Evolutionary conservation across 2,797 vertebrate species (phyloP).

Genomic region (Xerus rutilus): DNA sequence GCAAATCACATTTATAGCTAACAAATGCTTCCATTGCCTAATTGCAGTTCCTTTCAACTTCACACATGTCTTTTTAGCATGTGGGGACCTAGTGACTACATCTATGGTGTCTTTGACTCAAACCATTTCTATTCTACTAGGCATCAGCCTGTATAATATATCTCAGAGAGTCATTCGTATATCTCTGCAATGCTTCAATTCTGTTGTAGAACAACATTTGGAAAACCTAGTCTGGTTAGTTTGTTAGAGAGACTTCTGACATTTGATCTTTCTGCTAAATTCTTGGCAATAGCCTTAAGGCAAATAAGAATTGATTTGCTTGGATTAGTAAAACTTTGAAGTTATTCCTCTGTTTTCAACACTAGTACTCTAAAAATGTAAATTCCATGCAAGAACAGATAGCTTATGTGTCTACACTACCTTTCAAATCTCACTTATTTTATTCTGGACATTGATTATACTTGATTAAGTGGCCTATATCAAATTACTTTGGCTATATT

Average conservation of each 20-base stretch:
- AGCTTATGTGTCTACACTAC: neutral
- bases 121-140: neutral
- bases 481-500: neutral
- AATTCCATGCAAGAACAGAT: neutral
- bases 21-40: neutral
- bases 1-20: neutral
- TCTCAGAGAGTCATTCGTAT: neutral
- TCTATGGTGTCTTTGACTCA: neutral
- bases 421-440: constrained; percentile 41
- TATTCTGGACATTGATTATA: neutral
- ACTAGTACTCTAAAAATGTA: constrained; percentile 11
- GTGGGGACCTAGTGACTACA: neutral
- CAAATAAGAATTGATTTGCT: constrained; percentile 50
- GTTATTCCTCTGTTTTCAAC: constrained; percentile 49
- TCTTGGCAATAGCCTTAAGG: constrained; percentile 49
- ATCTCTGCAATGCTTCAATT: neutral
- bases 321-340: constrained; percentile 52
- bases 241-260: neutral
- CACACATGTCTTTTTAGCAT: neutral
- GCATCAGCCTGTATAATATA: neutral
- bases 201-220: neutral
- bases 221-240: neutral
- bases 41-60: neutral
- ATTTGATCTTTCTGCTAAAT: constrained; percentile 43
- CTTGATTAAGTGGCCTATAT: neutral